phyloP scores from a whole-genome alignment of 2,797 vertebrate genomes.

The Atherinosoma microstoma region DNA sequence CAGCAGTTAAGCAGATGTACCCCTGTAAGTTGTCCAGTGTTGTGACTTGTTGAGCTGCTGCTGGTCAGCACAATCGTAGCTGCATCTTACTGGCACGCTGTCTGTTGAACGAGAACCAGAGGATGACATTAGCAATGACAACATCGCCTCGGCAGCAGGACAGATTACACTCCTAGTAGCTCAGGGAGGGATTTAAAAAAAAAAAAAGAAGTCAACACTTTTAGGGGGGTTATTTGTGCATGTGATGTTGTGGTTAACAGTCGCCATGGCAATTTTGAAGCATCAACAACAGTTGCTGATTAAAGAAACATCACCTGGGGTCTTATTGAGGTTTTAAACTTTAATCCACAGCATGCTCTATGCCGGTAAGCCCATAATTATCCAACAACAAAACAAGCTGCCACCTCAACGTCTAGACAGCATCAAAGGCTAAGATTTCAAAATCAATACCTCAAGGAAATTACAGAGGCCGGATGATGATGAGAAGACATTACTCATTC shows the following conservation, averaged over 20 bases:
- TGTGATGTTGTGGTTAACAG: not conserved
- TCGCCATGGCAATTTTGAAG: conserved; percentile 8
- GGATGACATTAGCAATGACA: conserved; percentile 40
- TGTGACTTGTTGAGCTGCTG: conserved; percentile 34
- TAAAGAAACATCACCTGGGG: conserved; percentile 52
- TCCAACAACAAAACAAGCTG: conserved; percentile 46
- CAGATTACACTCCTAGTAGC: not conserved
- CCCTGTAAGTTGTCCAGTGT: conserved; percentile 37
- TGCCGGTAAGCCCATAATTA: conserved; percentile 37
- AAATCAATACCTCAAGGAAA: conserved; percentile 16
- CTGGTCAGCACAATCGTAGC: conserved; percentile 38
- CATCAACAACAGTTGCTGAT: conserved; percentile 31
- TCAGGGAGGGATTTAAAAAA: not conserved
- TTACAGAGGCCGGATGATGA: conserved; percentile 9
- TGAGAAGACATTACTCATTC: conserved; percentile 20
- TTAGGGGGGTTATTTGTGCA: not conserved
- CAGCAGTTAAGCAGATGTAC: conserved; percentile 13
- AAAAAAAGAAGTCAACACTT: not conserved
- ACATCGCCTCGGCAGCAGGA: conserved; percentile 11
- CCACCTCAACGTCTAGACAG: conserved; percentile 63
- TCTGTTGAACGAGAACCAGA: conserved; percentile 37
- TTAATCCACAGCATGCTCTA: conserved; percentile 37
- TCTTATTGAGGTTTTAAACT: conserved; percentile 28
- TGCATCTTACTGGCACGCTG: conserved; percentile 46
- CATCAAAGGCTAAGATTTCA: conserved; percentile 26